Base-by-base conservation (phyloP, 2,797 vertebrate species). In the Gymnopithys bicolor region DNA sequence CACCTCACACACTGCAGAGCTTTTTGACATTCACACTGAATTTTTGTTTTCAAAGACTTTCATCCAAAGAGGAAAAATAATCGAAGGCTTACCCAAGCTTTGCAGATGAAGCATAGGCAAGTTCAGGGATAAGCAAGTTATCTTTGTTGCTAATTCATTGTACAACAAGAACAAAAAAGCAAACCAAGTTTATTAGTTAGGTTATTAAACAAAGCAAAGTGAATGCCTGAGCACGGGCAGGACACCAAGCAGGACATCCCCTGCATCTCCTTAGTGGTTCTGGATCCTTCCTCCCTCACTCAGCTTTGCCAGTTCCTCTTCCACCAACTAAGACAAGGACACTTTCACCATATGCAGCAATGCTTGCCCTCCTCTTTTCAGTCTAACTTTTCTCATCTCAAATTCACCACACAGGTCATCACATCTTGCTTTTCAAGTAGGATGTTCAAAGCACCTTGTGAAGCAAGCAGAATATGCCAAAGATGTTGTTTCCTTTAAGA, bases 61-160 rank as follows among this genome's bases (percentile, higher is more conserved):
- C 66, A 81, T 78, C 16, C 66, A 75, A 75, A 93, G 51, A 70
- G 32, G 15, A 87, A 89, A 91, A 87, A 62, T 70, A 90, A 84
- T 59, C 76, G 63, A 95, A 92, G 37, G 32, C 32, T 89, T 93
- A 82, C 58, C 53, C 28, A 58, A n/a, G 33, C 24, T 89, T 89
- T 91, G 46, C 78, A 90, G 46, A 79, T 45, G 62, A 89, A 87
- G n/a, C 33, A 73, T 53, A 46, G 46, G 53, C 37, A 89, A 49
- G 49, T 37, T 75, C 46, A 68, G 15, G 30, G 24, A 66, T 64
- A 32, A 86, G 27, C 1, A 3, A 92, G 41, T 45, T 43, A 48
- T 45, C 37, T 21, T 49, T 74, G 14, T 23, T 78, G 46, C 24
- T 28, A 92, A 75, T 74, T 89, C 19, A 53, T 23, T 53, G 41